phyloP scores from a whole-genome alignment of 30 jellyfish, hydroid and myxozoan species.

The Sanderia malayensis region DNA sequence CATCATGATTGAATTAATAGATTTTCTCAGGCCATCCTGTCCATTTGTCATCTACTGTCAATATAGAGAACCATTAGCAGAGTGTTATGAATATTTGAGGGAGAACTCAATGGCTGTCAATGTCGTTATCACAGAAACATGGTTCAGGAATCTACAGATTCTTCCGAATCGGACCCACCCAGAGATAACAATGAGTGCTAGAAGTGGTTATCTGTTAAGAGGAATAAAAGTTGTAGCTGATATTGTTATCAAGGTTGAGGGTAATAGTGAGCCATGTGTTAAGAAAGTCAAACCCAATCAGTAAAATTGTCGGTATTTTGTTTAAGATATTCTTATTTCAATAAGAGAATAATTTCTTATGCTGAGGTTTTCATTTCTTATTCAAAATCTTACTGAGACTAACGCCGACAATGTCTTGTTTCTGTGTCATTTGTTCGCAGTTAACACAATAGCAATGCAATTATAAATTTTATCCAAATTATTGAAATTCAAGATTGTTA shows the following conservation, averaged over 20 bases:
- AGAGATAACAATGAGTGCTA: conserved; percentile 72
- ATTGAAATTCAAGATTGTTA: background rate
- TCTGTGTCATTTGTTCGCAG: too few relatives aligned
- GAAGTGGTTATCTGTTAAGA: conserved; percentile 76
- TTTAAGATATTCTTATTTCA: too few relatives aligned
- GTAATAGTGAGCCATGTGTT: conserved; percentile 4
- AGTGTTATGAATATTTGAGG: conserved; percentile 69
- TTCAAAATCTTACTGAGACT: too few relatives aligned
- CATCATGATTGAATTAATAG: conserved; percentile 48
- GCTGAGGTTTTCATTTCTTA: too few relatives aligned
- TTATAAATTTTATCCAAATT: too few relatives aligned
- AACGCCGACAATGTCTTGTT: too few relatives aligned
- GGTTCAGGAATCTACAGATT: conserved; percentile 82
- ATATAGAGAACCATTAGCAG: conserved; percentile 87
- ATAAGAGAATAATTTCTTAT: too few relatives aligned
- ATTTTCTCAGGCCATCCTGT: conserved; percentile 55
- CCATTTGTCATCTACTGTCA: conserved; percentile 87
- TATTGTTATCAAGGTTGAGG: background rate
- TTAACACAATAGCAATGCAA: too few relatives aligned
- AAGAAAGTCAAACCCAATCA: background rate
- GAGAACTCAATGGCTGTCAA: conserved; percentile 60
- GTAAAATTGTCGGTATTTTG: too few relatives aligned
- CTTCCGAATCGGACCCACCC: conserved; percentile 91
- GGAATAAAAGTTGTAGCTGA: conserved; percentile 51
- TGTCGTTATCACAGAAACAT: conserved; percentile 64